Evolutionary conservation across 2,888 invertebrate species (phyloP).

Genomic region (Platycnemis pennipes): DNA sequence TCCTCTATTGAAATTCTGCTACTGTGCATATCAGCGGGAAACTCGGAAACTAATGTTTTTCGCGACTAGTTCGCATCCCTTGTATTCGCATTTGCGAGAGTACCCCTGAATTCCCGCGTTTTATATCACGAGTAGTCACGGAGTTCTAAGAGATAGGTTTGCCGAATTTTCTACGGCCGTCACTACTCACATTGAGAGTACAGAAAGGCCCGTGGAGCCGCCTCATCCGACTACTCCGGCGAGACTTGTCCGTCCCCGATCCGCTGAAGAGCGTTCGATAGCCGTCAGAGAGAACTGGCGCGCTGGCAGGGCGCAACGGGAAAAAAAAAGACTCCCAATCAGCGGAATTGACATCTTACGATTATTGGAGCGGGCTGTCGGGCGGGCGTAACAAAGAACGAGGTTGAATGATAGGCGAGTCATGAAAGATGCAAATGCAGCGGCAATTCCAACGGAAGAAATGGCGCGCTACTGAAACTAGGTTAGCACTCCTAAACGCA

Average conservation of each 20-base stretch:
- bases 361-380: conserved; percentile 17
- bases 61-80: no score
- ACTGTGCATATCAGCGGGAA: no score
- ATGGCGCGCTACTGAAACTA: background rate
- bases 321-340: background rate
- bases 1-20: no score
- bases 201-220: background rate
- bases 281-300: background rate
- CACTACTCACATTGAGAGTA: no score
- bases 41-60: no score
- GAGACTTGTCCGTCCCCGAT: background rate
- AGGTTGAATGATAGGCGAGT: background rate
- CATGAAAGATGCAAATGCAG: background rate
- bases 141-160: no score
- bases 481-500: background rate
- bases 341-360: conserved; percentile 34
- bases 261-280: background rate
- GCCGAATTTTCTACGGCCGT: background rate
- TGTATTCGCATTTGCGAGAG: no score
- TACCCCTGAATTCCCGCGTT: no score
- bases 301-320: background rate
- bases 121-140: no score
- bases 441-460: background rate
- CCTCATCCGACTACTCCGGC: background rate
- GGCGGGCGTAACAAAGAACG: background rate